phyloP scores from a whole-genome alignment of 2,797 vertebrate species.

The Sebastes aleutianus region DNA sequence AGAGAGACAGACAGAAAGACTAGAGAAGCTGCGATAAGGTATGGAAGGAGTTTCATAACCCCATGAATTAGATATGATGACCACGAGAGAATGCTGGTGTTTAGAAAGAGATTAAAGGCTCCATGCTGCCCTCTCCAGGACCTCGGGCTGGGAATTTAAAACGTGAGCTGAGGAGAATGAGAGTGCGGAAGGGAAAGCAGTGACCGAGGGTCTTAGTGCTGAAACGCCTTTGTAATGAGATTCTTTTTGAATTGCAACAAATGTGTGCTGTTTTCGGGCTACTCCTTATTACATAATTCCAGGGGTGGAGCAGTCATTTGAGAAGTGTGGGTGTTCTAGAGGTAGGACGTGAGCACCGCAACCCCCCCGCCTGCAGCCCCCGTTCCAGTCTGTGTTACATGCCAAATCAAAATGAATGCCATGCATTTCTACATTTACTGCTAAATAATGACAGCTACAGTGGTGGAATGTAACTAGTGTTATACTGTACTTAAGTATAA shows the following conservation, averaged over 20 bases:
- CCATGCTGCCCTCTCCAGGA: conserved; percentile 69
- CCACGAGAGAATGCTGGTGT: conserved; percentile 60
- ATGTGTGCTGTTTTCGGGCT: not conserved
- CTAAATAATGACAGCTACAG: no score
- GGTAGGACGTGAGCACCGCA: no score
- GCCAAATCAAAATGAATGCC: no score
- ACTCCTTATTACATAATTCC: not conserved
- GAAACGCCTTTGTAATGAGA: not conserved
- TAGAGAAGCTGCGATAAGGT: conserved; percentile 38
- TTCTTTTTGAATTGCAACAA: not conserved
- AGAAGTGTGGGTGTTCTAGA: not conserved
- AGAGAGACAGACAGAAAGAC: conserved; percentile 10
- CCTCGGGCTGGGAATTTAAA: conserved; percentile 36
- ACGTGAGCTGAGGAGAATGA: not conserved
- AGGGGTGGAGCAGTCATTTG: no score
- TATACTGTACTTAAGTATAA: no score
- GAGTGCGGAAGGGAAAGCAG: not conserved
- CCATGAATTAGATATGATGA: conserved; percentile 78
- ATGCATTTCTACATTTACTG: no score
- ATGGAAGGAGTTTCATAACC: conserved; percentile 70
- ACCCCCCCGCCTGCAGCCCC: no score
- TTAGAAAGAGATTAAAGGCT: conserved; percentile 67
- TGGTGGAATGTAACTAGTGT: no score
- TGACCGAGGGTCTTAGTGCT: not conserved
- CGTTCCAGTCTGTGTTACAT: no score